Conservation (phyloP, 2,797 vertebrate genomes). For the Lagorchestes hirsutus region DNA sequence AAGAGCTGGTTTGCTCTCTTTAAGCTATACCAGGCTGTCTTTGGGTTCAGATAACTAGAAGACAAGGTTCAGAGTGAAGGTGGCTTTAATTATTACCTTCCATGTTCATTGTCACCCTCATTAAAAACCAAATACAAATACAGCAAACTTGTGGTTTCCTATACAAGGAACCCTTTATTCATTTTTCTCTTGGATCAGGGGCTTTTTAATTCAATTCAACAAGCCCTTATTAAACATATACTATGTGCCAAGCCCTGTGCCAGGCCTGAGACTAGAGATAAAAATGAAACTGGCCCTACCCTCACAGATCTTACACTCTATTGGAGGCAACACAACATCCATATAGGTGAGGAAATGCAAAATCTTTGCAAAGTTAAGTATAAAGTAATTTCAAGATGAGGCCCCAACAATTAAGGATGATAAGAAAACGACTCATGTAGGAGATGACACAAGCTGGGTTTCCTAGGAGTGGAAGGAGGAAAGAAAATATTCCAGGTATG, state of each 20-base stretch:
- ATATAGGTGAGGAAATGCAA: background rate
- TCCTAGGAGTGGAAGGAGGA: background rate
- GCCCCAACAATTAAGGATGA: background rate
- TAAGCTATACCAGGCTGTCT: background rate
- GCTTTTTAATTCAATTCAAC: background rate
- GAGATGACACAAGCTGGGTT: background rate
- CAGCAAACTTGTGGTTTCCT: background rate
- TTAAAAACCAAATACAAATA: background rate
- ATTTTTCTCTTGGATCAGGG: background rate
- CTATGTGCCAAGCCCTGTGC: background rate
- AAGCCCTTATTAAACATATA: background rate
- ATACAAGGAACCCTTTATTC: background rate
- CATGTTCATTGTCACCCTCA: background rate
- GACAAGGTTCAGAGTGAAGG: background rate
- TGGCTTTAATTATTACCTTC: background rate
- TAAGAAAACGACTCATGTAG: background rate
- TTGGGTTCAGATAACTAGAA: background rate
- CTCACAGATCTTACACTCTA: background rate
- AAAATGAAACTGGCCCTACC: background rate
- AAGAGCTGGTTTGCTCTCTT: background rate
- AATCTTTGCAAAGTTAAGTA: background rate
- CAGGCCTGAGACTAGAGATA: background rate
- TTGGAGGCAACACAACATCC: background rate
- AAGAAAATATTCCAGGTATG: background rate
- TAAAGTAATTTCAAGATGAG: background rate